Conservation (phyloP, 2,113 vertebrate genomes). For the Neopipo cinnamomea region DNA sequence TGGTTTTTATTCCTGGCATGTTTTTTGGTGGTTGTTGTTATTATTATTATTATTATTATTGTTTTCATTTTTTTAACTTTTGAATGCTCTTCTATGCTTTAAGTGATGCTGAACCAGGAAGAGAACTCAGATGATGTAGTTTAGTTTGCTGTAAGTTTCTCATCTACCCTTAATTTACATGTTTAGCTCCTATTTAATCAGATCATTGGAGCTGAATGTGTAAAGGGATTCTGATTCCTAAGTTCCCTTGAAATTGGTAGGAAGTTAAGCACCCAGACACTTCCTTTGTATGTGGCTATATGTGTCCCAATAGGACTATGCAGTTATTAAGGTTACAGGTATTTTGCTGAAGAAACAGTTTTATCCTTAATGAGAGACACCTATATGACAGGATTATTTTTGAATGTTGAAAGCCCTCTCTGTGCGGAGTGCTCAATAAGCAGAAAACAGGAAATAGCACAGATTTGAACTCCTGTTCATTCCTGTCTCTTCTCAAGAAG, state of each 20-base stretch:
- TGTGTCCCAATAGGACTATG: neutral
- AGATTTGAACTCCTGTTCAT: neutral
- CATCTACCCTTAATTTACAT: neutral
- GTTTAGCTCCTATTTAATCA: neutral
- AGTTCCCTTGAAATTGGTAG: neutral
- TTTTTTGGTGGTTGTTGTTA: neutral
- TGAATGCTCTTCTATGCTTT: neutral
- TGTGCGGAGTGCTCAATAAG: rapidly evolving
- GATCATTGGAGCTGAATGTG: neutral
- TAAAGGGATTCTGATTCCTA: neutral
- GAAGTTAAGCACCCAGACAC: neutral
- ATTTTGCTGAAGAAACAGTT: neutral
- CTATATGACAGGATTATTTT: neutral
- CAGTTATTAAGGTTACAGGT: neutral
- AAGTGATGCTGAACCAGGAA: neutral
- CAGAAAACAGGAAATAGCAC: neutral
- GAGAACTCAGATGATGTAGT: neutral
- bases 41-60: neutral
- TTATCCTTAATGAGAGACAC: neutral
- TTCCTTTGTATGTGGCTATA: neutral
- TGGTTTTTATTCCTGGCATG: neutral
- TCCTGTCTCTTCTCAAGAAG: neutral
- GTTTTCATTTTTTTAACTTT: neutral
- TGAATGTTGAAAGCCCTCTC: neutral
- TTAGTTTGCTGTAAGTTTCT: neutral